Evolutionary conservation across 35 echinoderm and acorn worm genomes (phyloP).

Genomic region (Apostichopus californicus): DNA sequence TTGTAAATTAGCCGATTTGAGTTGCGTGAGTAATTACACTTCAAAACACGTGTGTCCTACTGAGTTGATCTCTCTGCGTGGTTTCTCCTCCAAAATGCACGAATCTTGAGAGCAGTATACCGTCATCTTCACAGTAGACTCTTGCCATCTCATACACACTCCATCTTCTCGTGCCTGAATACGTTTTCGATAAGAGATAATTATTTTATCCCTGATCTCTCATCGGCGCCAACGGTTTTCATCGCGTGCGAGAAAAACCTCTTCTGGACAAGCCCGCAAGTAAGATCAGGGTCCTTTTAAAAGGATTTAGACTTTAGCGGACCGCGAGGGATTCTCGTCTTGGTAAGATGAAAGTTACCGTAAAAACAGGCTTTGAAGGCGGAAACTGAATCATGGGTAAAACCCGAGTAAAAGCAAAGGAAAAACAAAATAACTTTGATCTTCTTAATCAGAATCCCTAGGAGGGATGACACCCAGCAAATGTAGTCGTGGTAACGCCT

Average conservation of each 20-base stretch:
- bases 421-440: constrained; percentile 18
- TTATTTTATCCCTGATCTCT: constrained; percentile 49
- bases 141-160: neutral
- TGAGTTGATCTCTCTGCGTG: neutral
- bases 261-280: constrained; percentile 24
- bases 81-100: neutral
- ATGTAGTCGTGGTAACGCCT: neutral
- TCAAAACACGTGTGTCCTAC: neutral
- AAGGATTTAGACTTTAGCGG: constrained; percentile 27
- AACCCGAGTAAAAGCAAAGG: neutral
- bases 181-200: constrained; percentile 28
- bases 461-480: constrained; percentile 6
- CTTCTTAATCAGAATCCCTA: constrained; percentile 20
- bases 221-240: constrained; percentile 22
- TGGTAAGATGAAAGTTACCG: constrained; percentile 31
- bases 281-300: constrained; percentile 53
- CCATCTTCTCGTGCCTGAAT: constrained; percentile 16
- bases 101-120: neutral
- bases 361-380: constrained; percentile 3
- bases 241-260: constrained; percentile 43
- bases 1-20: neutral
- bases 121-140: neutral
- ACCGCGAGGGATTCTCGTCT: constrained; percentile 7
- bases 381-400: constrained; percentile 1
- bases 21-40: neutral